These are phyloP conservation scores for Trachythela sp. DNA, from an alignment of 64 coral and sea anemone genomes.

Conservation along the genomic window DNA sequence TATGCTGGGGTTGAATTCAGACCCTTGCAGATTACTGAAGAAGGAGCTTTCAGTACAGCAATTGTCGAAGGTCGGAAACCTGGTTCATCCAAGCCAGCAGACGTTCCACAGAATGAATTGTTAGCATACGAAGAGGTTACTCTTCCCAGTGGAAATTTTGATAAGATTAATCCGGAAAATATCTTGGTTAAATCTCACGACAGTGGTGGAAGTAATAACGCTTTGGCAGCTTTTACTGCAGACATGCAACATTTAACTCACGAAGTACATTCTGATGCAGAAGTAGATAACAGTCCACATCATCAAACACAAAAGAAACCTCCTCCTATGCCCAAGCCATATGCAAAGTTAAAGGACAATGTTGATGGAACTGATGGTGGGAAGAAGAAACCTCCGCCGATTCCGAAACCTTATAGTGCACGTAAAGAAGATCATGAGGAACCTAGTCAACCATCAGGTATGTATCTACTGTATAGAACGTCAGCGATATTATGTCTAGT, in stretches of 20 bases:
- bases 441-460: neutral
- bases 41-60: neutral
- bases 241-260: neutral
- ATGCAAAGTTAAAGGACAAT: neutral
- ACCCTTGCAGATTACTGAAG: neutral
- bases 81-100: neutral
- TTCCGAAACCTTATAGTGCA: neutral
- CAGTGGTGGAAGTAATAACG: neutral
- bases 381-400: neutral
- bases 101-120: neutral
- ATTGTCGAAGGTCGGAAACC: neutral
- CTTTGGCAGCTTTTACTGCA: neutral
- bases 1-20: conserved; percentile 15
- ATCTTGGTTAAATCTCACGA: neutral
- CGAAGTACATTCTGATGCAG: neutral
- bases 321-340: neutral
- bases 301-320: neutral
- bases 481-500: neutral
- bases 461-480: too few species aligned
- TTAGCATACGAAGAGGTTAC: neutral
- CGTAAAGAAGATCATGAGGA: neutral
- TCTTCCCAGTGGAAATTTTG: neutral
- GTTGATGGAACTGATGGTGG: neutral
- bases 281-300: neutral
- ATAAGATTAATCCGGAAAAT: neutral